Conservation (phyloP, 2,797 vertebrate genomes). For the Melopsittacus undulatus region DNA sequence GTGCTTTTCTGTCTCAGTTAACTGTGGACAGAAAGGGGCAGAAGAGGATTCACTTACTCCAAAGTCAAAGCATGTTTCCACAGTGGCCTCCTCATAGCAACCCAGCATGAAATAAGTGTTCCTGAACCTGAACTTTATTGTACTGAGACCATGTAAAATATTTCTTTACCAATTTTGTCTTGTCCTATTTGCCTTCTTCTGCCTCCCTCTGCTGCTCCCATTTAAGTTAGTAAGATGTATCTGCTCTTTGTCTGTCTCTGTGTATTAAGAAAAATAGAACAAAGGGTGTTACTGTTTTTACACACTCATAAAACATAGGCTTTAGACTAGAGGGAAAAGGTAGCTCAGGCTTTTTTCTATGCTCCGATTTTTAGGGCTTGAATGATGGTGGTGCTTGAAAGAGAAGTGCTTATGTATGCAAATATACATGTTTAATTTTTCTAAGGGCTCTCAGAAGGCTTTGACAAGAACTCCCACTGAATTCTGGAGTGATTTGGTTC, state of each 20-base stretch:
- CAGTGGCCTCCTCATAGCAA: neutral
- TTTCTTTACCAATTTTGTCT: neutral
- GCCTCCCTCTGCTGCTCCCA: neutral
- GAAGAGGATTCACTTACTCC: neutral
- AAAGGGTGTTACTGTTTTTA: neutral
- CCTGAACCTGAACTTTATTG: neutral
- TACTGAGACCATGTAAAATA: neutral
- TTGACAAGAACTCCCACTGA: neutral
- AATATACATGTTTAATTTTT: neutral
- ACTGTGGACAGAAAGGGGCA: neutral
- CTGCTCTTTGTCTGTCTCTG: neutral
- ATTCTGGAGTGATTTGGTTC: neutral
- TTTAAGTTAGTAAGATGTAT: neutral
- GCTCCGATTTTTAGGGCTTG: neutral
- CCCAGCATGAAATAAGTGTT: neutral
- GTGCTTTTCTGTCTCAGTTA: neutral
- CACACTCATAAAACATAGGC: neutral
- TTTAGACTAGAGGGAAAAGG: neutral
- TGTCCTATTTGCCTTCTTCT: neutral
- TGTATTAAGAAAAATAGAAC: neutral
- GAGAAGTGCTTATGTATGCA: neutral
- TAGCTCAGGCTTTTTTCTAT: neutral
- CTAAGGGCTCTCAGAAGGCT: neutral
- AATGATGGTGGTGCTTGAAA: neutral
- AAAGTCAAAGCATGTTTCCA: neutral